These are phyloP conservation scores for Sus scrofa DNA, from an alignment of 2,113 vertebrate species.

Conservation along the genomic window T2T-Sscrofa CM000829.6:68922001-68922500, in stretches of 20 bases:
- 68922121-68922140: neutral
- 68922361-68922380: neutral
- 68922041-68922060: neutral
- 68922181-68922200: neutral
- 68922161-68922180: neutral
- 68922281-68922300: neutral
- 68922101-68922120: neutral
- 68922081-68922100: neutral
- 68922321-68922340: neutral
- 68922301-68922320: neutral
- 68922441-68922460: neutral
- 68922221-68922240: neutral
- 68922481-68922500: neutral
- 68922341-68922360: neutral
- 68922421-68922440: constrained; percentile 37
- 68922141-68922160: neutral
- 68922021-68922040: neutral
- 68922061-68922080: neutral
- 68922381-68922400: neutral
- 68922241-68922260: neutral
- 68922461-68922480: neutral
- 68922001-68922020: neutral
- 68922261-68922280: neutral
- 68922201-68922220: neutral
- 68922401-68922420: neutral